Base-by-base conservation (phyloP, 2,113 vertebrate species). In the Rhinolophus ferrumequinum region DNA sequence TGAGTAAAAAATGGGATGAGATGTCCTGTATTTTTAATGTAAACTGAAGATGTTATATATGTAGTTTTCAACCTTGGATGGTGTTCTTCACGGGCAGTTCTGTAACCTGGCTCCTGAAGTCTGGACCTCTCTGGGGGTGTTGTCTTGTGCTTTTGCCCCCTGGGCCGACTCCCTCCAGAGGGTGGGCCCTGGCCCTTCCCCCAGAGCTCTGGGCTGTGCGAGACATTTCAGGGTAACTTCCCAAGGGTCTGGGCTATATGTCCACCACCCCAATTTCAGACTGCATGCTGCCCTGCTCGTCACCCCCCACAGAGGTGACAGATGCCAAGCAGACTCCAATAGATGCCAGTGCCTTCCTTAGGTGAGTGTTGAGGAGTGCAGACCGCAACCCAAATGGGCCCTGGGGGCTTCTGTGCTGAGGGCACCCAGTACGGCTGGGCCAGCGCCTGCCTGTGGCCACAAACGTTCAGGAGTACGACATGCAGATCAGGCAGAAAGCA, bases 1-100 rank as follows among this genome's bases (percentile, higher is more conserved):
- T 58, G 22, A 85, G 5, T 77, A 56, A 87, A 56, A 87, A 93
- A 77, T 41, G 16, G 33, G 94, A 70, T 88, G 19, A 44, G 26
- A 38, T 84, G 4, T 52, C 85, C 6, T 47, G 3, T 47, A n/a
- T 67, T 86, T 66, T 60, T 35, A 77, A 44, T 62, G n/a, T 8
- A 22, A 77, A 58, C 24, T n/a, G 15, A 64, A 62, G 33, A 54
- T 50, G 35, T 6, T 67, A 2, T 54, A 14, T 38, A 5, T 13
- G 26, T 35, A 41, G 24, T 11, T 92, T 90, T 77, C 24, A 18
- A 38, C 66, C 41, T 88, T 62, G 44, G 50, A 11, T 80, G 35
- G 7, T 56, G 0, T 82, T 75, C 44, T 93, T 83, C 64, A 10
- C 56, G 24, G 76, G 73, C 16, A 66, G n/a, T 76, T 70, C 80